phyloP scores from a whole-genome alignment of 2,797 vertebrate genomes.

The Pachyuromys duprasi region DNA sequence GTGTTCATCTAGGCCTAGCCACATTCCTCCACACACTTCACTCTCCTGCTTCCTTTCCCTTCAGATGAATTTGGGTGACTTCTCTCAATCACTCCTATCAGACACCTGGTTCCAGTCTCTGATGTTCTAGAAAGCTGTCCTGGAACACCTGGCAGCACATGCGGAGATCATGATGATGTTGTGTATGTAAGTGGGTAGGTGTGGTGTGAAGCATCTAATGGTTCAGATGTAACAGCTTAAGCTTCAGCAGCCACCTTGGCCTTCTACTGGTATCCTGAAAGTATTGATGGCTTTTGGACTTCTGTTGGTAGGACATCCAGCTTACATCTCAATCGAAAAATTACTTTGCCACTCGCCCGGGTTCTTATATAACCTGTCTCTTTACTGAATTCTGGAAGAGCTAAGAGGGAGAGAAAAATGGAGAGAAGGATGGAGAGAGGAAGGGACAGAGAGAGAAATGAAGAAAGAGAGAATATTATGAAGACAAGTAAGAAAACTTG shows the following conservation, averaged over 20 bases:
- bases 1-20: not conserved
- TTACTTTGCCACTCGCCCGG: constrained; percentile 54
- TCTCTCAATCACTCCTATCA: too few species aligned
- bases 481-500: not conserved
- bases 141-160: not conserved
- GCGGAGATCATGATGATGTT: not conserved
- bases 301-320: constrained; percentile 11
- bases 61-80: not conserved
- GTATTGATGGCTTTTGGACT: not conserved
- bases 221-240: constrained; percentile 37
- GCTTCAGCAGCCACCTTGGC: not conserved
- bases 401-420: too few species aligned
- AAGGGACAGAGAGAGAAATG: too few species aligned
- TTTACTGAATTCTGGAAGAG: too few species aligned
- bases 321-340: constrained; percentile 19
- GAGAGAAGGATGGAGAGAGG: not conserved
- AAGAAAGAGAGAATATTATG: not conserved
- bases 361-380: not conserved
- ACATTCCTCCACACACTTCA: not conserved
- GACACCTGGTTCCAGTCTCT: not conserved
- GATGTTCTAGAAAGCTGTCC: not conserved
- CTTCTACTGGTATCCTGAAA: not conserved
- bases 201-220: not conserved
- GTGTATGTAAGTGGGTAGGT: not conserved
- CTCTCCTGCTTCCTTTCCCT: not conserved